Evolutionary conservation across 2,888 invertebrate species (phyloP).

Genomic region (Phlogophora meticulosa): DNA sequence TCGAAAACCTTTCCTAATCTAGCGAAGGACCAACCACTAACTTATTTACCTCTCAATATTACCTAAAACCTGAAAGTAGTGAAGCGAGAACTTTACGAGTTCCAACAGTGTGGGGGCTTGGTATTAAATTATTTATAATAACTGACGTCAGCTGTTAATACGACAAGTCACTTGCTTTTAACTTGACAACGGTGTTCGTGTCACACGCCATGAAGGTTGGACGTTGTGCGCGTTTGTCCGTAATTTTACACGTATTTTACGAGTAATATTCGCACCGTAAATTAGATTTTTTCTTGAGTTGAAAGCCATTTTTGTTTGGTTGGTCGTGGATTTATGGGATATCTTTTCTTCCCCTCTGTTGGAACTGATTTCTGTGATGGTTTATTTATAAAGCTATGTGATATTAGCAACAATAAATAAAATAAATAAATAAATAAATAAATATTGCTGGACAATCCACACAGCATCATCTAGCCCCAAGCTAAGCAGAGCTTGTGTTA

Average conservation of each 20-base stretch:
- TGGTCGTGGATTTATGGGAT: not conserved
- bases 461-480: no score
- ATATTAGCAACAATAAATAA: no score
- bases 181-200: slow-evolving; percentile 61
- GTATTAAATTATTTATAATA: slow-evolving; percentile 66
- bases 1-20: not conserved
- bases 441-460: no score
- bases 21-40: slow-evolving; percentile 20
- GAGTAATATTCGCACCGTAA: slow-evolving; percentile 33
- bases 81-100: slow-evolving; percentile 57
- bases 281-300: slow-evolving; percentile 32
- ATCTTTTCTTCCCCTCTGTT: not conserved
- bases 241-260: slow-evolving; percentile 60
- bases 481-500: no score
- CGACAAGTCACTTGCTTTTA: slow-evolving; percentile 67
- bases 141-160: slow-evolving; percentile 55
- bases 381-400: no score
- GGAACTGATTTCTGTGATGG: no score
- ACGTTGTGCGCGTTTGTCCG: slow-evolving; percentile 39
- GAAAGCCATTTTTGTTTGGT: not conserved
- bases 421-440: no score
- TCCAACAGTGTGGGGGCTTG: slow-evolving; percentile 34
- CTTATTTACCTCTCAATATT: slow-evolving; percentile 56
- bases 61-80: slow-evolving; percentile 27
- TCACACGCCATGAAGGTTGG: slow-evolving; percentile 60